These are phyloP conservation scores for Penaeus vannamei DNA, from an alignment of 1,140 invertebrate species.

Conservation along the genomic window DNA sequence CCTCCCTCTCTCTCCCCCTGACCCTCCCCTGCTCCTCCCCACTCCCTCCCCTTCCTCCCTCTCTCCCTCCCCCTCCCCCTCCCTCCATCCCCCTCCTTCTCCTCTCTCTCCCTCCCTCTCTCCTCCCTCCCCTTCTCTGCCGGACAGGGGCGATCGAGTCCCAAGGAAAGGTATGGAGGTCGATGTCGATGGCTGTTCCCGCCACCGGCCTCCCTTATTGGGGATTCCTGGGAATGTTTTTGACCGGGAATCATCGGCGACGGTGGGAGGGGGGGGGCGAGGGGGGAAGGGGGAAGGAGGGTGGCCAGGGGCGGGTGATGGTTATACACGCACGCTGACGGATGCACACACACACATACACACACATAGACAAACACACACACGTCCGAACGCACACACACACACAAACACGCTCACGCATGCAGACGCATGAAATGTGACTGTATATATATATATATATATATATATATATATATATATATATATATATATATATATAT, in stretches of 20 bases:
- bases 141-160: background rate
- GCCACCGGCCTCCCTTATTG: background rate
- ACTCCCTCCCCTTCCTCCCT: conserved; percentile 10
- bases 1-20: background rate
- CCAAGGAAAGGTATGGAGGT: background rate
- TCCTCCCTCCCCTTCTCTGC: background rate
- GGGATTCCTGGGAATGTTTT: no score
- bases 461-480: conserved; percentile 10
- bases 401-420: no score
- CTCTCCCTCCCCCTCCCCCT: background rate
- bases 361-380: no score
- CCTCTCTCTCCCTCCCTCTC: conserved; percentile 24
- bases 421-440: background rate
- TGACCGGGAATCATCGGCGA: no score
- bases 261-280: no score
- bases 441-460: background rate
- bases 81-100: background rate
- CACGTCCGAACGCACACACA: no score
- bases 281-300: no score
- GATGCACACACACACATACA: no score
- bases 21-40: background rate
- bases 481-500: conserved; percentile 7
- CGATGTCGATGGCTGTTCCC: background rate
- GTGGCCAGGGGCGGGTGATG: no score
- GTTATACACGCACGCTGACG: no score